These are phyloP conservation scores for Altica lythri DNA, from an alignment of 2,888 invertebrate genomes.

Conservation along the genomic window DNA sequence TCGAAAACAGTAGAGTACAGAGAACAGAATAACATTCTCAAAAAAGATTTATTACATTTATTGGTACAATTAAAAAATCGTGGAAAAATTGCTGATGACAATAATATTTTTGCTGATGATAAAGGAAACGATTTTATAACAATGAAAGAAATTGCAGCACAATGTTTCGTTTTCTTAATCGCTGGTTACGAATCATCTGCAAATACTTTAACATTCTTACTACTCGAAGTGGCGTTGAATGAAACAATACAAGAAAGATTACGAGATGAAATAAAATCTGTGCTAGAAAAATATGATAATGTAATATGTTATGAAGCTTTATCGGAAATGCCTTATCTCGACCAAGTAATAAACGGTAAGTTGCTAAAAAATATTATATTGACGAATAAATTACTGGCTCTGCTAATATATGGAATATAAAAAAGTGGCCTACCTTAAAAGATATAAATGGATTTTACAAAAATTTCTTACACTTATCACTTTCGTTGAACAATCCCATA, in stretches of 20 bases:
- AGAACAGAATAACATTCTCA: conserved; percentile 54
- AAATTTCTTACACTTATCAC: neutral
- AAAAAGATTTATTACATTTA: conserved; percentile 63
- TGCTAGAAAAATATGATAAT: conserved; percentile 36
- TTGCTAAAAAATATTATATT: neutral
- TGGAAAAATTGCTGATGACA: conserved; percentile 49
- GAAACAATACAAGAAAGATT: conserved; percentile 38
- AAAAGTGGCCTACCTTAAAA: neutral
- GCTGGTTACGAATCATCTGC: conserved; percentile 43
- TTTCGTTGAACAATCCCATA: neutral
- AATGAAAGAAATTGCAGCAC: conserved; percentile 25
- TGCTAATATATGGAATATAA: no score
- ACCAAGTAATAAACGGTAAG: conserved; percentile 56
- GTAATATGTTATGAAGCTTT: conserved; percentile 41
- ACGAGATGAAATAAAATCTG: conserved; percentile 39
- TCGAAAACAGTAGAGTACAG: conserved; percentile 48
- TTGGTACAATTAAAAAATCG: conserved; percentile 57
- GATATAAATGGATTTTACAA: neutral
- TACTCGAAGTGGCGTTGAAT: neutral
- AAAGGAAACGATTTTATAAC: conserved; percentile 13
- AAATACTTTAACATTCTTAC: conserved; percentile 38
- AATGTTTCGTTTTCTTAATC: conserved; percentile 38
- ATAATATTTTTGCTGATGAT: conserved; percentile 42
- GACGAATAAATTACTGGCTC: neutral
- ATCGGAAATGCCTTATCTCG: conserved; percentile 51